Evolutionary conservation across 2,113 vertebrate species (phyloP).

Genomic region (Acrocephalus kingi): DNA sequence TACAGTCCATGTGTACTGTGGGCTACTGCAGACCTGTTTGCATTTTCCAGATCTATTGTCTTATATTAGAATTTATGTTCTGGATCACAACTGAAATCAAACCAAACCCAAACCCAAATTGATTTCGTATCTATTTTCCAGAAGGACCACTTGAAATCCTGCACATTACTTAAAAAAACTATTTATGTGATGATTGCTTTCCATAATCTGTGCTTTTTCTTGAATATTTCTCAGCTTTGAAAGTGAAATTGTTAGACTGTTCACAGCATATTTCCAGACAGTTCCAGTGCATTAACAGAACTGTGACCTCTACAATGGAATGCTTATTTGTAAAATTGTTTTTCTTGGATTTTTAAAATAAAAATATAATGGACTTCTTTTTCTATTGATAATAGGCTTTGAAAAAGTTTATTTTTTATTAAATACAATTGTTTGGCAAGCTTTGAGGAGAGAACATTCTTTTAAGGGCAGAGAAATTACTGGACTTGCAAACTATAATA

Average conservation of each 20-base stretch:
- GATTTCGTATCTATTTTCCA: background rate
- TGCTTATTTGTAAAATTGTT: slow-evolving; percentile 38
- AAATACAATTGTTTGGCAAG: slow-evolving; percentile 19
- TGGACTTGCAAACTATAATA: background rate
- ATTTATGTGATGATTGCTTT: background rate
- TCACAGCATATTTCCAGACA: background rate
- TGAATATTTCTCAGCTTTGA: slow-evolving; percentile 10
- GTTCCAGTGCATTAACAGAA: background rate
- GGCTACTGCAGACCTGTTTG: background rate
- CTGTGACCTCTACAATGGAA: slow-evolving; percentile 25
- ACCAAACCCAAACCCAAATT: background rate
- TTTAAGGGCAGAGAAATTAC: slow-evolving; percentile 14
- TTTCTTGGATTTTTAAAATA: slow-evolving; percentile 53
- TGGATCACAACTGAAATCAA: background rate
- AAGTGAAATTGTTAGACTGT: background rate
- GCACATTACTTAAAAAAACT: background rate
- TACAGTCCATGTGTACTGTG: background rate
- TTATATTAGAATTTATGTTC: background rate
- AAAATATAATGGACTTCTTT: slow-evolving; percentile 16
- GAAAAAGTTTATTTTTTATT: slow-evolving; percentile 43
- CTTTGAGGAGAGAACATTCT: slow-evolving; percentile 39
- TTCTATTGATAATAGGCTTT: slow-evolving; percentile 46
- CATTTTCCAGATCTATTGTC: background rate
- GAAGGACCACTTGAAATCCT: background rate
- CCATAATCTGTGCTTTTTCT: background rate